Evolutionary conservation across 2,888 invertebrate genomes (phyloP), one percentile per base, ranked within the genome.

Genomic region (Phengaris arion): DNA sequence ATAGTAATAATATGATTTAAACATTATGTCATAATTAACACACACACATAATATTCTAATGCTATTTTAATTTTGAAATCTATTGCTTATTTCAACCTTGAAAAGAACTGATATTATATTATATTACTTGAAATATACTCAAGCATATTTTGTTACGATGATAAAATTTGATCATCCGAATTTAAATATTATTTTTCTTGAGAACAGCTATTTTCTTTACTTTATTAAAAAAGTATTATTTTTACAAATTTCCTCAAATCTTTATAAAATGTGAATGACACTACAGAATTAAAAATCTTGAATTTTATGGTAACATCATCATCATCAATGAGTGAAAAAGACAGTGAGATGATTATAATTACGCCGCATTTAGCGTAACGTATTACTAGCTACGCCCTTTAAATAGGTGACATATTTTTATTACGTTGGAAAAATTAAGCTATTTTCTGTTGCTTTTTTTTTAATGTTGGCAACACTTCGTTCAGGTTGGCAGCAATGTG

Each of bases 401-500:
- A 55, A 55, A n/a, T 55, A 5, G 13, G n/a, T 59, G 22, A 15
- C 57, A 2, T 57, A n/a, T 59, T 22, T 57, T 10, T 55, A 48
- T 52, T 9, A 22, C 8, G 55, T 55, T 55, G 15, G n/a, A 22
- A 22, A 59, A 9, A 10, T 59, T 7, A 54, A 8, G 2, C 2
- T 54, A 13, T 54, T 54, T 51, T 54, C 54, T 10, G 9, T 64
- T 64, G 35, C 6, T 12, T 10, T 13, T 35, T 64, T 51, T 51
- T 52, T 46, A 10, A 35, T 64, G 15, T 55, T 59, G 59, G 59
- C 64, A 51, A 76, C 74, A 15, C 45, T 68, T 51, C 76, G 75
- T 77, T 0, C 81, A 88, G 89, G 89, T 86, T 79, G 79, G 84
- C 57, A 79, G 80, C 2, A 81, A 83, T 15, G 82, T 82, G 0